Evolutionary conservation across 2,113 vertebrate species (phyloP).

Genomic region (Hydrolagus affinis): DNA sequence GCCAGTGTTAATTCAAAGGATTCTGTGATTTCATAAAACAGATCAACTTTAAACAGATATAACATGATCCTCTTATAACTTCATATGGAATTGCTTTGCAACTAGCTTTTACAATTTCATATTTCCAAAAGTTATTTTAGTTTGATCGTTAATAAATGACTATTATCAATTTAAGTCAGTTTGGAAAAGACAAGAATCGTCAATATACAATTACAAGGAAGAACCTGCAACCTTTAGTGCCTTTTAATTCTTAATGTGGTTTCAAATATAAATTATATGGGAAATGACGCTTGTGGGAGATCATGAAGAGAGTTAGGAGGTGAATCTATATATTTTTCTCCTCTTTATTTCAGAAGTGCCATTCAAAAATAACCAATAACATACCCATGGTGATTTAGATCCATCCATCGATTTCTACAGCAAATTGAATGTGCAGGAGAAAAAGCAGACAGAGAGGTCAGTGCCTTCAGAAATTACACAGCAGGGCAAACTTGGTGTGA

Average conservation of each 20-base stretch:
- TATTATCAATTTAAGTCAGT: background rate
- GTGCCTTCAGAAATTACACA: conserved; percentile 28
- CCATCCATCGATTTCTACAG: conserved; percentile 34
- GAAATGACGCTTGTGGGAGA: background rate
- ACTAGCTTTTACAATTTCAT: background rate
- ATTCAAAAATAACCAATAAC: conserved; percentile 30
- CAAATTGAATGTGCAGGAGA: conserved; percentile 34
- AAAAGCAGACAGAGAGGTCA: conserved; percentile 35
- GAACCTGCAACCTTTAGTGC: background rate
- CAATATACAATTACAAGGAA: background rate
- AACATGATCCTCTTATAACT: background rate
- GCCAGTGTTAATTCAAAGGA: background rate
- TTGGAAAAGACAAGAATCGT: background rate
- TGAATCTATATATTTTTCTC: background rate
- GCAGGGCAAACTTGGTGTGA: conserved; percentile 6
- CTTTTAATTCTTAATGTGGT: background rate
- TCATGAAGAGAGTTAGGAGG: background rate
- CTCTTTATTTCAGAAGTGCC: background rate
- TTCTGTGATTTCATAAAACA: background rate
- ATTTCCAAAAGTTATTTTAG: background rate
- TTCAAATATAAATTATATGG: background rate
- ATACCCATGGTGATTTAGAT: conserved; percentile 34
- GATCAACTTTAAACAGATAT: background rate
- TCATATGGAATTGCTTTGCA: background rate
- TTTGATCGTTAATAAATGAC: background rate